A percentile compares a stretch with the other conserved stretches of the same genome.
Evolutionary conservation across 2,797 vertebrate species (phyloP).

Genomic region (Myotis findleyi): DNA sequence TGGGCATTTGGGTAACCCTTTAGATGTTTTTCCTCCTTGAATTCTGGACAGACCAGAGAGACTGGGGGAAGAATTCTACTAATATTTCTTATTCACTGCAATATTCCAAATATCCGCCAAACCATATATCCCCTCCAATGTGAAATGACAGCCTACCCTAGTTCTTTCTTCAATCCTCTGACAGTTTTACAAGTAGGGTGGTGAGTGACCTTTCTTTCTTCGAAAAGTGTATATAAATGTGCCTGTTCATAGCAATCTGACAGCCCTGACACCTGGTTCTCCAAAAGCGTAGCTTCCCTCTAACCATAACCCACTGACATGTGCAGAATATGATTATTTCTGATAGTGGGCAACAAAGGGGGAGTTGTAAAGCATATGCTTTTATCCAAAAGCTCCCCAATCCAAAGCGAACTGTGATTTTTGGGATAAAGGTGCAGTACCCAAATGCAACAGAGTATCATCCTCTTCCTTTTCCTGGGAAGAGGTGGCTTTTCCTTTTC

Average conservation of each 20-base stretch:
- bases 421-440: not conserved
- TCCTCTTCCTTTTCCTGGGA: not conserved
- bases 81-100: slow-evolving; percentile 57
- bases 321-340: slow-evolving; percentile 67
- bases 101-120: slow-evolving; percentile 56
- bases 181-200: slow-evolving; percentile 63
- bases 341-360: slow-evolving; percentile 54
- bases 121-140: slow-evolving; percentile 45
- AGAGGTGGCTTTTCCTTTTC: not conserved
- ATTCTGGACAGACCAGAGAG: slow-evolving; percentile 30
- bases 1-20: not conserved
- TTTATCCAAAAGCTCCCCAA: slow-evolving; percentile 21
- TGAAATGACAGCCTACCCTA: slow-evolving; percentile 14
- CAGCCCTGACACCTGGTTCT: slow-evolving; percentile 64
- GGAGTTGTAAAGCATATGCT: slow-evolving; percentile 49
- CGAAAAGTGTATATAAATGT: slow-evolving; percentile 42
- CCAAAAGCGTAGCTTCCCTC: slow-evolving; percentile 44
- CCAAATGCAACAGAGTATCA: not conserved
- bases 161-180: slow-evolving; percentile 56
- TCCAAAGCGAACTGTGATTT: slow-evolving; percentile 26
- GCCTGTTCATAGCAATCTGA: slow-evolving; percentile 65
- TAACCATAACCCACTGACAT: slow-evolving; percentile 42
- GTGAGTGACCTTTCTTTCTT: slow-evolving; percentile 68
- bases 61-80: slow-evolving; percentile 38
- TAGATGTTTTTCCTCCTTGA: not conserved